A percentile compares a stretch with the other conserved stretches of the same genome.
phyloP scores from a whole-genome alignment of 2,797 vertebrate species.

The Eupleurogrammus muticus region DNA sequence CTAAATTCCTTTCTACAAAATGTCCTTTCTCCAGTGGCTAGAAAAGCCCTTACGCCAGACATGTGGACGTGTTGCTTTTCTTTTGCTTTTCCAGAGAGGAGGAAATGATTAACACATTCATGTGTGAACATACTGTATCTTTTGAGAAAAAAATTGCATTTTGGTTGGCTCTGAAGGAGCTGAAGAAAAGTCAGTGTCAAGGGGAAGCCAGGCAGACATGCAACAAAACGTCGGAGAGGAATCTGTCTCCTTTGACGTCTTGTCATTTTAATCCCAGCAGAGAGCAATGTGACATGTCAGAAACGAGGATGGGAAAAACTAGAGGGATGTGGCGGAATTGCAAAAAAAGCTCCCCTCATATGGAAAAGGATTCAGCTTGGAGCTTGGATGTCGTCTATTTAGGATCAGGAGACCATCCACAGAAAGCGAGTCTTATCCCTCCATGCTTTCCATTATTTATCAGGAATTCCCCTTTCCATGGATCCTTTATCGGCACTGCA shows the following conservation, averaged over 20 bases:
- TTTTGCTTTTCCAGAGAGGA: constrained; percentile 9
- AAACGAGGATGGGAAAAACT: constrained; percentile 32
- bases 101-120: constrained; percentile 43
- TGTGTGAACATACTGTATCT: constrained; percentile 34
- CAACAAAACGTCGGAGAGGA: constrained; percentile 32
- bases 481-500: constrained; percentile 12
- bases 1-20: neutral
- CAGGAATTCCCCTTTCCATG: neutral
- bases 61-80: constrained; percentile 8
- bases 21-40: neutral
- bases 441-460: neutral
- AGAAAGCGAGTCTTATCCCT: neutral
- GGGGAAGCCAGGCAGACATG: constrained; percentile 39
- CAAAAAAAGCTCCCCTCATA: no score
- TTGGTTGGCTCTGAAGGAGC: no score
- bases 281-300: constrained; percentile 39
- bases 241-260: constrained; percentile 30
- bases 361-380: constrained; percentile 2
- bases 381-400: neutral
- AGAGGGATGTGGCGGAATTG: constrained; percentile 4
- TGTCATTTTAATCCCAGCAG: constrained; percentile 31
- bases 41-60: neutral
- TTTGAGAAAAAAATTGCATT: constrained; percentile 14
- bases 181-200: constrained; percentile 18
- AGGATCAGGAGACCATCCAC: no score